Conservation (phyloP, 2,113 vertebrate species). For the Thryonomys swinderianus region DNA sequence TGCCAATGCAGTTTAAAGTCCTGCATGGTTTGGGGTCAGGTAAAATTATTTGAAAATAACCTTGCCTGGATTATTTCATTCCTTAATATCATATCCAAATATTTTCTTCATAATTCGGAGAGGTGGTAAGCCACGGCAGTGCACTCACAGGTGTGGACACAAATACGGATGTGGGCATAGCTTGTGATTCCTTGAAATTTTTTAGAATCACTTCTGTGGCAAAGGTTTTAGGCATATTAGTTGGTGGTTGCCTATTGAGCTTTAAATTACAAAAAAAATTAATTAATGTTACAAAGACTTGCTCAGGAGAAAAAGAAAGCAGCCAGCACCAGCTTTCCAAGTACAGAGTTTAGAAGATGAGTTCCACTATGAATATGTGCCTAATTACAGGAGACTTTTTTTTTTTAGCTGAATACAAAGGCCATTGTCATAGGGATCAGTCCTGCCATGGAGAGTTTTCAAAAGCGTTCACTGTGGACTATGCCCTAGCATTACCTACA, state of each 20-base stretch:
- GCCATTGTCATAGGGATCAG: not conserved
- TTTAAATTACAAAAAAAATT: conserved; percentile 39
- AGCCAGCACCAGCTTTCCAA: not conserved
- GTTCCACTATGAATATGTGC: not conserved
- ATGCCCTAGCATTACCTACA: not conserved
- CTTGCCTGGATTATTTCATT: not conserved
- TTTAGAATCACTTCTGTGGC: not conserved
- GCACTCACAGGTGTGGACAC: conserved; percentile 1
- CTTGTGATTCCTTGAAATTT: not conserved
- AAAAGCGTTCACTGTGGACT: conserved; percentile 56
- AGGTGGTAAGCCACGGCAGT: not conserved
- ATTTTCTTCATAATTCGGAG: conserved; percentile 19
- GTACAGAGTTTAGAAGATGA: not conserved
- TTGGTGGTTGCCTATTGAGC: not conserved
- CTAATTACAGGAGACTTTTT: conserved; percentile 36
- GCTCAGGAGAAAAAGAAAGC: conserved; percentile 16
- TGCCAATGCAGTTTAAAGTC: not conserved
- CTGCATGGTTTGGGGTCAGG: not conserved
- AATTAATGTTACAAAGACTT: not conserved
- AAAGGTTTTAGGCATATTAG: not conserved
- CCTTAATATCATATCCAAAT: conserved; percentile 52
- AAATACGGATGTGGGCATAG: not conserved
- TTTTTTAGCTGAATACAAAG: conserved; percentile 52
- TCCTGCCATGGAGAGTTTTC: conserved; percentile 26
- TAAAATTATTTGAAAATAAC: conserved; percentile 57